Percentiles rank a stretch among this genome's conserved stretches.
Conservation (phyloP, 2,888 invertebrate genomes). For the Trissolcus brochymenae region DNA sequence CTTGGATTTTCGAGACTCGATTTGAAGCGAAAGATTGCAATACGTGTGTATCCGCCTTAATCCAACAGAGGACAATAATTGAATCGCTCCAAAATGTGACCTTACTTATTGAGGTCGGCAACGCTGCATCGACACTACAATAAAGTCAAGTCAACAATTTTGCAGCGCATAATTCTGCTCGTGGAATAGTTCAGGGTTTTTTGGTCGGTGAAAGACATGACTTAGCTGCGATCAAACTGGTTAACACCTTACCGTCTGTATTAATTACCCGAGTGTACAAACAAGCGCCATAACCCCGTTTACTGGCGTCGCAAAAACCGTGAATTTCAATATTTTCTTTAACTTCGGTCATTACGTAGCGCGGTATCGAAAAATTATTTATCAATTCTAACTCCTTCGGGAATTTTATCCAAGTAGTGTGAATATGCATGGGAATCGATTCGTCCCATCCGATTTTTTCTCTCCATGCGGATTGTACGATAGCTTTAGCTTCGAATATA, state of each 20-base stretch:
- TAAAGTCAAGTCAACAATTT: not conserved
- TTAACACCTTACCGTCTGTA: not conserved
- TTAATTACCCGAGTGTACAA: constrained; percentile 1
- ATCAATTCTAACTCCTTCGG: not conserved
- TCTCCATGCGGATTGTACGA: constrained; percentile 10
- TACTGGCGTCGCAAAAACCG: constrained; percentile 14
- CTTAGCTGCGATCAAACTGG: not conserved
- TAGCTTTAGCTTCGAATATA: constrained; percentile 1
- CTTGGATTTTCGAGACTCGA: constrained; percentile 48
- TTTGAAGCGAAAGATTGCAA: constrained; percentile 52
- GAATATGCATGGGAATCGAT: constrained; percentile 3
- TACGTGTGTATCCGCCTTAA: constrained; percentile 18
- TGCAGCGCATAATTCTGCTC: not conserved
- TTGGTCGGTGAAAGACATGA: not conserved
- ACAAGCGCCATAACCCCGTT: constrained; percentile 10
- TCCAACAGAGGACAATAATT: constrained; percentile 21
- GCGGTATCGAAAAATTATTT: not conserved
- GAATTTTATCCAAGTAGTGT: constrained; percentile 2
- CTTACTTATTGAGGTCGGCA: not conserved
- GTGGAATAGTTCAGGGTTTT: not conserved
- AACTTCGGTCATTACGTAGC: not conserved
- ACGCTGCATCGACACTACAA: not conserved
- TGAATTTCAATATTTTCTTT: not conserved
- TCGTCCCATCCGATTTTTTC: constrained; percentile 16
- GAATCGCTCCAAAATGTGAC: constrained; percentile 23